Conservation (phyloP, 2,113 vertebrate genomes). For the Mohoua ochrocephala region DNA sequence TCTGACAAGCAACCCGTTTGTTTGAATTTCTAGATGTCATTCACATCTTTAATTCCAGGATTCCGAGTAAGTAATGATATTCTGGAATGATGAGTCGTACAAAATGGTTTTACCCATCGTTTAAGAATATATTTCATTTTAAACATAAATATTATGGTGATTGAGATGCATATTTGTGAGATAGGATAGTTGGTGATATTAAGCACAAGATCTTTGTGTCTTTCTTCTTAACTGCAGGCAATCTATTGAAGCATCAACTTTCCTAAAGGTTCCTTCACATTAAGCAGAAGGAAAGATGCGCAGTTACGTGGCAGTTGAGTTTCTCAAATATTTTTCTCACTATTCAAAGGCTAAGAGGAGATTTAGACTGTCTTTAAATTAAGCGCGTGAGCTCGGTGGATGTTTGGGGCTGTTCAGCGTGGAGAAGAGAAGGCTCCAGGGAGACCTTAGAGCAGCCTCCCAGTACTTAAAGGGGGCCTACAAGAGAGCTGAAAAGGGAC, state of each 20-base stretch:
- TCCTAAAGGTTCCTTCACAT: neutral
- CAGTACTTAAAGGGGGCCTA: neutral
- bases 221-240: neutral
- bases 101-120: neutral
- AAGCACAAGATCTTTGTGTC: neutral
- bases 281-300: neutral
- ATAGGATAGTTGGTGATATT: neutral
- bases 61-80: neutral
- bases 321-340: neutral
- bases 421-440: neutral
- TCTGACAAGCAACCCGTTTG: neutral
- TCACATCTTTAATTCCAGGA: neutral
- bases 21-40: neutral
- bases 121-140: neutral
- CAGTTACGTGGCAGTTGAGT: neutral
- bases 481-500: neutral
- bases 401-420: neutral
- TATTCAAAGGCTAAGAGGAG: neutral
- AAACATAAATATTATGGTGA: neutral
- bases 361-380: neutral
- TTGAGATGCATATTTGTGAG: neutral
- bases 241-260: neutral
- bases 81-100: neutral
- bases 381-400: neutral
- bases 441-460: neutral